Conservation (phyloP, 2,888 invertebrate species). For the Ochlodes sylvanus region DNA sequence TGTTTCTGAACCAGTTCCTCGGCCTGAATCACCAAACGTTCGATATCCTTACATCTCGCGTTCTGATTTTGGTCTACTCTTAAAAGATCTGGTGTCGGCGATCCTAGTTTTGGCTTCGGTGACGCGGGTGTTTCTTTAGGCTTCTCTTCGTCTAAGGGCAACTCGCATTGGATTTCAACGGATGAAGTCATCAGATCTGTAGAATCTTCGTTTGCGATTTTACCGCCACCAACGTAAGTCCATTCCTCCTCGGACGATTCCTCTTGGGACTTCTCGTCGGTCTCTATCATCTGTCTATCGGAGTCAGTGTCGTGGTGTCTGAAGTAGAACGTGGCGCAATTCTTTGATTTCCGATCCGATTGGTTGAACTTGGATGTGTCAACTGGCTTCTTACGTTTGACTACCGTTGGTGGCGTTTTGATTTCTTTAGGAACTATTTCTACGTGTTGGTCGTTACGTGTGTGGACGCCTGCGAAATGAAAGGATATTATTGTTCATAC, state of each 20-base stretch:
- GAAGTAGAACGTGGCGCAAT: conserved; percentile 93
- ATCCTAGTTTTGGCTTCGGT: conserved; percentile 69
- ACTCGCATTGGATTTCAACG: conserved; percentile 77
- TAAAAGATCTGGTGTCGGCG: conserved; percentile 76
- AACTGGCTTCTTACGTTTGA: conserved; percentile 81
- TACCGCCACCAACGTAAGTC: conserved; percentile 86
- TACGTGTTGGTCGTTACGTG: conserved; percentile 54
- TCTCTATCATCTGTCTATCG: conserved; percentile 87
- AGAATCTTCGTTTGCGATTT: conserved; percentile 75
- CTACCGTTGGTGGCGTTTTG: conserved; percentile 75
- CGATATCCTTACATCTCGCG: conserved; percentile 87
- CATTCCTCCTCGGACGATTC: conserved; percentile 85
- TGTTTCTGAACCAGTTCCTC: conserved; percentile 90
- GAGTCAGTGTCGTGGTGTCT: conserved; percentile 95
- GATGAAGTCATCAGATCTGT: conserved; percentile 82
- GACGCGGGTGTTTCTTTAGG: conserved; percentile 59
- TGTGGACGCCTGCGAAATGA: conserved; percentile 60
- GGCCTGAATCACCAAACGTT: conserved; percentile 91
- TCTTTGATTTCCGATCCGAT: conserved; percentile 91
- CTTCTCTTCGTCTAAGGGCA: conserved; percentile 65
- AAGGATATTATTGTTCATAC: conserved; percentile 43
- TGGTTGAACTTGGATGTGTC: conserved; percentile 87
- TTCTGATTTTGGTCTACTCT: conserved; percentile 78
- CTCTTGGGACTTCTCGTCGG: conserved; percentile 76
- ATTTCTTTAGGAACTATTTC: conserved; percentile 57